A percentile compares a stretch with the other conserved stretches of the same genome.
Evolutionary conservation across 2,888 invertebrate species (phyloP).

Genomic region (Sarcophaga subvicina): DNA sequence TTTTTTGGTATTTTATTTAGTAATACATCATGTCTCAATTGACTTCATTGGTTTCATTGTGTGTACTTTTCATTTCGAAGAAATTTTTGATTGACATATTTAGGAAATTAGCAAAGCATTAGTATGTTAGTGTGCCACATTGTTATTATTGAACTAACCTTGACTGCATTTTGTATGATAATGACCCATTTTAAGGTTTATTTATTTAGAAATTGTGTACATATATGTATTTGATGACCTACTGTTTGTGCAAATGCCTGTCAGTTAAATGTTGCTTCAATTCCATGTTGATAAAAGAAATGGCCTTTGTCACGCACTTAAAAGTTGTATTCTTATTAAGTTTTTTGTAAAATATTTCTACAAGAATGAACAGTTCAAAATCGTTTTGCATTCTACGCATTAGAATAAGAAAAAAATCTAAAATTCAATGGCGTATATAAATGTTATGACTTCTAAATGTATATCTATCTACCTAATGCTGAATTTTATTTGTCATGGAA

Average conservation of each 20-base stretch:
- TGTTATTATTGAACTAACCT: constrained; percentile 8
- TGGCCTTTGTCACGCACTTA: not conserved
- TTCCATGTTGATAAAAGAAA: not conserved
- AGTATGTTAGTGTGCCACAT: not conserved
- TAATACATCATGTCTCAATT: no score
- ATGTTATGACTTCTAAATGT: no score
- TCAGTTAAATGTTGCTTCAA: not conserved
- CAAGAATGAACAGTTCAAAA: no score
- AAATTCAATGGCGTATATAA: no score
- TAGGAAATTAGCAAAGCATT: constrained; percentile 6
- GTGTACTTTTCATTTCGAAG: not conserved
- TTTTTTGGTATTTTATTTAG: no score
- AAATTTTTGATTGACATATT: constrained; percentile 28
- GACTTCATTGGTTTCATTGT: not conserved
- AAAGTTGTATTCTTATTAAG: no score
- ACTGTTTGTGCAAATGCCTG: not conserved
- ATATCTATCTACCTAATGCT: no score
- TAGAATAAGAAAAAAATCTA: no score
- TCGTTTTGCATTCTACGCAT: no score
- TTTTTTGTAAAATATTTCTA: no score
- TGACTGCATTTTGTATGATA: constrained; percentile 23
- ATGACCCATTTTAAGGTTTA: constrained; percentile 5
- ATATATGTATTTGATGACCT: not conserved
- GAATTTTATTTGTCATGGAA: no score
- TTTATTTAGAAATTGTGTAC: not conserved